phyloP scores from a whole-genome alignment of 2,797 vertebrate genomes.

The Alosa sapidissima region DNA sequence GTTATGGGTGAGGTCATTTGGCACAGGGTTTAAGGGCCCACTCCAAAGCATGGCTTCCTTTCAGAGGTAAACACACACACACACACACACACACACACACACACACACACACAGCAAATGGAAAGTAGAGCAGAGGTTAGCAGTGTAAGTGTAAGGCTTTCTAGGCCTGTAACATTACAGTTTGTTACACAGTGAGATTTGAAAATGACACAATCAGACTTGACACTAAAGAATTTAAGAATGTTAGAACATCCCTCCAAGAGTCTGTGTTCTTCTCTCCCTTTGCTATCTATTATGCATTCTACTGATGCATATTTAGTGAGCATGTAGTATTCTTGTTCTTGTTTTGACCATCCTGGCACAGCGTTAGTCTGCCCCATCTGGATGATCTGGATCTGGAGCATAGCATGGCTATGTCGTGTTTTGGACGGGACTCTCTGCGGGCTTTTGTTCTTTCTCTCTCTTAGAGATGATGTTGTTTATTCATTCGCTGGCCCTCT shows the following conservation, averaged over 20 bases:
- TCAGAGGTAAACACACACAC: background rate
- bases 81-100: background rate
- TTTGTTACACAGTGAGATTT: background rate
- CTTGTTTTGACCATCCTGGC: background rate
- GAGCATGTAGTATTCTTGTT: background rate
- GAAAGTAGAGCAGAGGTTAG: background rate
- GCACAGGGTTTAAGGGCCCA: background rate
- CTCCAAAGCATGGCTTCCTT: conserved; percentile 12
- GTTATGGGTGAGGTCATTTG: conserved; percentile 19
- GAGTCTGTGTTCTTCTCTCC: background rate
- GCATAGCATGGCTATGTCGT: background rate
- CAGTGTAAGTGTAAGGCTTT: background rate
- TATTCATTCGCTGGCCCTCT: no score
- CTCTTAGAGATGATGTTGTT: no score
- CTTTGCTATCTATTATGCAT: background rate
- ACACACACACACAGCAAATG: background rate
- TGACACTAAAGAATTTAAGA: background rate
- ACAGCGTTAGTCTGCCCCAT: background rate
- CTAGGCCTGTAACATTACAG: background rate
- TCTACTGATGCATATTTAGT: background rate
- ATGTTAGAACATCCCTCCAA: background rate
- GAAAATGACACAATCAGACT: background rate
- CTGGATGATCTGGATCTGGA: no score
- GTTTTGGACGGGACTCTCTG: background rate
- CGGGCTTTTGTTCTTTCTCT: background rate